A percentile compares a stretch with the other conserved stretches of the same genome.
These are phyloP conservation scores for Hirtodrosophila cameraria DNA, from an alignment of 2,888 invertebrate species.

Conservation along the genomic window DNA sequence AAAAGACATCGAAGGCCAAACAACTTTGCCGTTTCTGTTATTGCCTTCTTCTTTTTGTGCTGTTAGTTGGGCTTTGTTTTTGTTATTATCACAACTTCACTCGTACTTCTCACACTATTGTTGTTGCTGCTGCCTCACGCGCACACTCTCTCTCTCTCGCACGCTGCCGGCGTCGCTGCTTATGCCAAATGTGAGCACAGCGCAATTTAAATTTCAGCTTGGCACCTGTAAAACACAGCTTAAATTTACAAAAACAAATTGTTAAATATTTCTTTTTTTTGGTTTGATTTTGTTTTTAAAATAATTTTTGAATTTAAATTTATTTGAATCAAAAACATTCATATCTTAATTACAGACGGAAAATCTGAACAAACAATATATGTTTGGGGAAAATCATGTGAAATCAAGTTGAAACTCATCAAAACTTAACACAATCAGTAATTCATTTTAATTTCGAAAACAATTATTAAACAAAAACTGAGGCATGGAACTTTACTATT, in stretches of 20 bases:
- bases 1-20: constrained; percentile 80
- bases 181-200: constrained; percentile 21
- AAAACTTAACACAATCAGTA: too few relatives aligned
- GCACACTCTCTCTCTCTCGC: constrained; percentile 7
- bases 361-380: too few relatives aligned
- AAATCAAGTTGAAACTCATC: too few relatives aligned
- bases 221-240: constrained; percentile 4
- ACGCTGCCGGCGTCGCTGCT: constrained; percentile 38
- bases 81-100: constrained; percentile 73
- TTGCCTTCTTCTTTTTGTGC: constrained; percentile 43
- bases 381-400: too few relatives aligned
- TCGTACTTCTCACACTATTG: constrained; percentile 31
- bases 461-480: too few relatives aligned
- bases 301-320: too few relatives aligned
- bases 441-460: too few relatives aligned
- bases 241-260: not conserved
- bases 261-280: too few relatives aligned
- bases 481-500: too few relatives aligned
- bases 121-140: constrained; percentile 18
- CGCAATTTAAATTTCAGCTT: not conserved
- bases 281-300: too few relatives aligned
- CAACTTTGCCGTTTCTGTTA: constrained; percentile 69
- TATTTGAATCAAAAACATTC: too few relatives aligned
- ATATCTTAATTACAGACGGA: too few relatives aligned
- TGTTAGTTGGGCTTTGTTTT: constrained; percentile 61